These are phyloP conservation scores for Brienomyrus longianalis DNA, from an alignment of 2,113 vertebrate genomes.

Conservation along the genomic window DNA sequence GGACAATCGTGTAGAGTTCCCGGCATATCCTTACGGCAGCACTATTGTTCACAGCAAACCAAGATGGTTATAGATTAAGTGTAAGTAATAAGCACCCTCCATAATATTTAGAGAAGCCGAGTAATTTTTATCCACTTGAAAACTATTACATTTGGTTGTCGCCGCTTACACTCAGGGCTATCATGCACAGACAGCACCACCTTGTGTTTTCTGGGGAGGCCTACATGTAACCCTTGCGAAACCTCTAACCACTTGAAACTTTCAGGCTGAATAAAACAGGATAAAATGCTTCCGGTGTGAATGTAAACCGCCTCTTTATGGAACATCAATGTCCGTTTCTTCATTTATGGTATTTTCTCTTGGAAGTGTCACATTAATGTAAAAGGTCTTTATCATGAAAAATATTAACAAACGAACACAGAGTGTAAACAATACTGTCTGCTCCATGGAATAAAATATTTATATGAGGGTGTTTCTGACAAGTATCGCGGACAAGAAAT, in stretches of 20 bases:
- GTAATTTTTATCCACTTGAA: not conserved
- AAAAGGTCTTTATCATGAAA: not conserved
- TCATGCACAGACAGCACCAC: not conserved
- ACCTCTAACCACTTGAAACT: not conserved
- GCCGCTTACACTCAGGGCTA: not conserved
- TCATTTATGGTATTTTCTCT: not conserved
- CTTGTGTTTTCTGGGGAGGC: not conserved
- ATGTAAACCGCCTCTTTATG: not conserved
- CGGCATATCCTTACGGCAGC: not conserved
- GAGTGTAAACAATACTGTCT: not conserved
- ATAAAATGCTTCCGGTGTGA: not conserved
- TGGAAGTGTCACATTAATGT: not conserved
- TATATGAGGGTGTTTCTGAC: not conserved
- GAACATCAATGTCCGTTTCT: not conserved
- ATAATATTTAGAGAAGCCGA: not conserved
- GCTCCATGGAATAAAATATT: not conserved
- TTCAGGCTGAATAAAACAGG: not conserved
- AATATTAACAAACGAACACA: not conserved
- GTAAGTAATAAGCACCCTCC: not conserved
- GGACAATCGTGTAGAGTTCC: not conserved
- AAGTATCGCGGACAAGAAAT: not conserved
- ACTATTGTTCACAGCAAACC: not conserved
- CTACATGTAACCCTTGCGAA: not conserved
- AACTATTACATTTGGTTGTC: not conserved
- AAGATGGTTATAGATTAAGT: not conserved